Percentiles rank a stretch among this genome's conserved stretches.
phyloP scores from a whole-genome alignment of 1,140 invertebrate genomes.

The Lysiphlebus fabarum region DNA sequence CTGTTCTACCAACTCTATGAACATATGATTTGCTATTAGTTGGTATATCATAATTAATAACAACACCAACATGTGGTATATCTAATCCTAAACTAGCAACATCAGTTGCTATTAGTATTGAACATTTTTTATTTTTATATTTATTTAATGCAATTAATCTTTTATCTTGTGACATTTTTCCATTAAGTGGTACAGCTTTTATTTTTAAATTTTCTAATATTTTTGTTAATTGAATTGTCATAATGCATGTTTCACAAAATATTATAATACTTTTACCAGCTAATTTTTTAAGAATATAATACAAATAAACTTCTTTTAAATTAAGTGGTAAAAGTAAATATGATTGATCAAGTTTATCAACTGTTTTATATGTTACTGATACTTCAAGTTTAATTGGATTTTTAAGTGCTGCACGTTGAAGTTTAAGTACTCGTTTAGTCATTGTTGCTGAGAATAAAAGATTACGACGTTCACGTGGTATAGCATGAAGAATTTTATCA shows the following conservation, averaged over 20 bases:
- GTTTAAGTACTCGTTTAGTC: slow-evolving; percentile 96
- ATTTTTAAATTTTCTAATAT: too few species aligned
- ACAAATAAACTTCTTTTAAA: slow-evolving; percentile 77
- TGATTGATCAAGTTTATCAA: slow-evolving; percentile 92
- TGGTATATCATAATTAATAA: slow-evolving; percentile 96
- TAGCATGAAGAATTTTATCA: slow-evolving; percentile 90
- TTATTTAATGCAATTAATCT: too few species aligned
- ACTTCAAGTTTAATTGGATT: slow-evolving; percentile 95
- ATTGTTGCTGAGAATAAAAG: slow-evolving; percentile 96
- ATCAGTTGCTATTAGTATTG: slow-evolving; percentile 91
- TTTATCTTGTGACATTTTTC: too few species aligned
- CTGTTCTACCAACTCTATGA: slow-evolving; percentile 93
- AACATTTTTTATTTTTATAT: too few species aligned
- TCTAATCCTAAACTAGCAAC: slow-evolving; percentile 94
- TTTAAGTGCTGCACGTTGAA: slow-evolving; percentile 89
- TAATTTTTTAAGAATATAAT: background rate
- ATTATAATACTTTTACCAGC: slow-evolving; percentile 54
- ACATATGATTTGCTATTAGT: slow-evolving; percentile 95
- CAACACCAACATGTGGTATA: slow-evolving; percentile 96
- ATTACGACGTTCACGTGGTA: slow-evolving; percentile 84
- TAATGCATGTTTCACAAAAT: too few species aligned
- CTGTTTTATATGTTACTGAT: slow-evolving; percentile 96
- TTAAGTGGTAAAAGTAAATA: slow-evolving; percentile 96
- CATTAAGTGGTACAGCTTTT: too few species aligned
- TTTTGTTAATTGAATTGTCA: too few species aligned